Evolutionary conservation across 2,888 invertebrate genomes (phyloP).

Genomic region (Limnephilus lunatus): DNA sequence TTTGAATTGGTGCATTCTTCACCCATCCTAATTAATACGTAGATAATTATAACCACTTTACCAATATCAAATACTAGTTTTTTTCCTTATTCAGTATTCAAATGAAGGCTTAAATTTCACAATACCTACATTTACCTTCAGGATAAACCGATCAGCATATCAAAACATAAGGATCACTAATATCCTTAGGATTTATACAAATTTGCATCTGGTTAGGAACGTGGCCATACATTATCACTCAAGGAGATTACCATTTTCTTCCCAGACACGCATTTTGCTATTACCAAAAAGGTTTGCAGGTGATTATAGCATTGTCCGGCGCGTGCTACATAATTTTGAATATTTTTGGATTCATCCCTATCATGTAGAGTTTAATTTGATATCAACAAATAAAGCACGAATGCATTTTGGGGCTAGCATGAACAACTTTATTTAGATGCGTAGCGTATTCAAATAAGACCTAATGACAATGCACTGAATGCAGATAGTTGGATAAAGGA

Average conservation of each 20-base stretch:
- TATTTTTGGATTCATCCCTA: conserved; percentile 31
- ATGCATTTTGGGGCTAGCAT: conserved; percentile 14
- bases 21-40: neutral
- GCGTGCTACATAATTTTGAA: conserved; percentile 48
- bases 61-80: neutral
- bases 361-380: conserved; percentile 3
- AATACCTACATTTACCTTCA: neutral
- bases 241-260: conserved; percentile 27
- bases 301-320: neutral
- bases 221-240: conserved; percentile 52
- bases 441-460: conserved; percentile 24
- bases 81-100: neutral
- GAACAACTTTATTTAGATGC: neutral
- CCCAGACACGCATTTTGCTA: conserved; percentile 26
- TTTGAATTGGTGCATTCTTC: neutral
- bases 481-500: conserved; percentile 14
- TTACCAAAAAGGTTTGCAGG: conserved; percentile 20
- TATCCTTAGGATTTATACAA: conserved; percentile 9
- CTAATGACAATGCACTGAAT: conserved; percentile 7
- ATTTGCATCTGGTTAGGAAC: conserved; percentile 58
- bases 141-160: conserved; percentile 6
- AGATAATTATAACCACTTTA: neutral
- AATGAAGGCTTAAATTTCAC: neutral
- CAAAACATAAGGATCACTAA: conserved; percentile 10
- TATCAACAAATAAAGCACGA: neutral